A percentile compares a stretch with the other conserved stretches of the same genome.
Evolutionary conservation across 2,888 invertebrate genomes (phyloP).

Genomic region (Parnassius glacialis): DNA sequence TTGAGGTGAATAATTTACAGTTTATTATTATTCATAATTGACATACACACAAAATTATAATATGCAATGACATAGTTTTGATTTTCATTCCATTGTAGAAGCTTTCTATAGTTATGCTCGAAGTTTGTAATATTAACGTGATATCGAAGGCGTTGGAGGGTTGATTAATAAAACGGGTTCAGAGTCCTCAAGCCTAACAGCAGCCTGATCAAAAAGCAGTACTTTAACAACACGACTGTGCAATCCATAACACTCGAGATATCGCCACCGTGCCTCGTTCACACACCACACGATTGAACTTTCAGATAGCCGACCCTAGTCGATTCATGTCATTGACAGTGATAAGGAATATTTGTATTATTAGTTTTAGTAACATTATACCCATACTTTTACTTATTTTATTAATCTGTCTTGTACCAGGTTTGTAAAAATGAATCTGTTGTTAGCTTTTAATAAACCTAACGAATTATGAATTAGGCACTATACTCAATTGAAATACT

Average conservation of each 20-base stretch:
- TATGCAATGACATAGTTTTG: neutral
- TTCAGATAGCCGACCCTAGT: constrained; percentile 3
- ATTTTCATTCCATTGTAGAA: constrained; percentile 2
- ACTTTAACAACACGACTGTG: constrained; percentile 53
- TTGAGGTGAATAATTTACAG: no score
- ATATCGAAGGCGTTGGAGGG: constrained; percentile 42
- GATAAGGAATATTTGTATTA: constrained; percentile 1
- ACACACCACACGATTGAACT: constrained; percentile 17
- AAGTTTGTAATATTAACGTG: constrained; percentile 14
- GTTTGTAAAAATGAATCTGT: no score
- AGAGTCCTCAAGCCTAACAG: constrained; percentile 60
- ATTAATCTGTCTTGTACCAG: no score
- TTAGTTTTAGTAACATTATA: no score
- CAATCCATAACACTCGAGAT: constrained; percentile 70
- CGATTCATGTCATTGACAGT: constrained; percentile 14
- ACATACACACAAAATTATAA: neutral
- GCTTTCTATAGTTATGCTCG: constrained; percentile 6
- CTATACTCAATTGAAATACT: no score
- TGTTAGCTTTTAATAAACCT: no score
- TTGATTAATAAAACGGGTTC: constrained; percentile 65
- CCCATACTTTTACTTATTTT: no score
- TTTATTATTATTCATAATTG: no score
- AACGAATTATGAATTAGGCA: no score
- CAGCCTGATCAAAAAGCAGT: constrained; percentile 64
- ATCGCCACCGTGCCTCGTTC: constrained; percentile 47